These are phyloP conservation scores for Yoshiicerus persimilis DNA, from an alignment of 1,140 invertebrate genomes.

Conservation along the genomic window DNA sequence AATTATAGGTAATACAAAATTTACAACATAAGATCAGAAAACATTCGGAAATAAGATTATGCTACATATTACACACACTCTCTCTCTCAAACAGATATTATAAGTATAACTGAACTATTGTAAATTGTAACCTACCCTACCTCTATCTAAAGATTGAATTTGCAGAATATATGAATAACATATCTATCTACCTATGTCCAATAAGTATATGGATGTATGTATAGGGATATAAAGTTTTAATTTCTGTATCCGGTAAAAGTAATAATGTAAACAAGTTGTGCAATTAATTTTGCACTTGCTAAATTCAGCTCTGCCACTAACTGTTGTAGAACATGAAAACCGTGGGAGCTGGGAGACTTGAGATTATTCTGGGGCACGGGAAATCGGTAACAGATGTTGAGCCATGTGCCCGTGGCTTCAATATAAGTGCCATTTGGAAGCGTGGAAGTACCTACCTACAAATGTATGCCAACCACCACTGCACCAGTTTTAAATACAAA, in stretches of 20 bases:
- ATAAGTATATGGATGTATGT: neutral
- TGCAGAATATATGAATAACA: neutral
- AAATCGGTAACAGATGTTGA: neutral
- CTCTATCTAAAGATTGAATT: no score
- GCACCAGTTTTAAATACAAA: neutral
- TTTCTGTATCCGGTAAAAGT: neutral
- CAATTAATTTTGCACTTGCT: neutral
- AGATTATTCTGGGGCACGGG: neutral
- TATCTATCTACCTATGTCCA: neutral
- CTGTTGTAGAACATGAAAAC: neutral
- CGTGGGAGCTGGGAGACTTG: neutral
- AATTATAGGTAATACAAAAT: no score
- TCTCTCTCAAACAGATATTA: no score
- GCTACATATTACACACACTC: no score
- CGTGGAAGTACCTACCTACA: neutral
- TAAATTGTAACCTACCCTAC: no score
- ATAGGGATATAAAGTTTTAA: neutral
- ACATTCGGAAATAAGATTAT: no score
- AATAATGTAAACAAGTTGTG: conserved; percentile 6
- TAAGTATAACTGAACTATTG: no score
- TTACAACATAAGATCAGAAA: no score
- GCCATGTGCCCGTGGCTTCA: neutral
- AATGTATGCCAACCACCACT: neutral
- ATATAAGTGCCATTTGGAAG: neutral
- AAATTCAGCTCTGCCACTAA: neutral